Base-by-base conservation (phyloP, 1,140 invertebrate species). In the Lineus longissimus region DNA sequence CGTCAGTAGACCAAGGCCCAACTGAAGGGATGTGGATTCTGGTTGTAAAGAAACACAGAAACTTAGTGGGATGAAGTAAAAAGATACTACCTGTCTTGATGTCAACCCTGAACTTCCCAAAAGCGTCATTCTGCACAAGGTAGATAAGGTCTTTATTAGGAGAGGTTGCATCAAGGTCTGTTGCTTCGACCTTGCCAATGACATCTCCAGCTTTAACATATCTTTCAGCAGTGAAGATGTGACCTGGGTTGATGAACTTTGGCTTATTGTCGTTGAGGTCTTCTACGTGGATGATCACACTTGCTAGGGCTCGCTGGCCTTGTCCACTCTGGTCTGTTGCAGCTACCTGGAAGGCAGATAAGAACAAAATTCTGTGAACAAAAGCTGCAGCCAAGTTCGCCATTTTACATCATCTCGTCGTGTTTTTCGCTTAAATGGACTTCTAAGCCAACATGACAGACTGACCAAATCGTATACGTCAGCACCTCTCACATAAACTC, bases 221-320 rank as follows among this genome's bases (percentile, higher is more conserved):
- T 6, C 29, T 25, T 7, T 36, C 23, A 22, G 64, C 40, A 17
- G 22, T 36, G 57, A 63, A 67, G 7, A 19, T 27, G 22, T 51
- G 45, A 9, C 9, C 30, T 19, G 61, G 15, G 17, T 63, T 22
- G 13, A 55, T 15, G 29, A 67, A 67, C 11, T n/a, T 23, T 27
- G 65, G 65, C n/a, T 25, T n/a, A 40, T 67, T 58, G 30, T 67
- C 65, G 31, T 67, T 67, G 13, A 55, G 58, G 61, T 67, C 65
- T 23, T 40, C 55, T 0, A 67, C 62, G 15, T 55, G n/a, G 30
- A 67, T 60, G 22, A 17, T 31, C 11, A 67, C 25, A n/a, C 47
- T 31, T 23, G 58, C 62, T 29, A 25, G 47, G 11, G 62, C 29
- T 30, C 51, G 43, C 22, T 30, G 57, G n/a, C 62, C 47, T 22